Percentiles rank a stretch among this genome's conserved stretches.
These are phyloP conservation scores for Maniola jurtina DNA, from an alignment of 1,140 invertebrate species.

Conservation along the genomic window DNA sequence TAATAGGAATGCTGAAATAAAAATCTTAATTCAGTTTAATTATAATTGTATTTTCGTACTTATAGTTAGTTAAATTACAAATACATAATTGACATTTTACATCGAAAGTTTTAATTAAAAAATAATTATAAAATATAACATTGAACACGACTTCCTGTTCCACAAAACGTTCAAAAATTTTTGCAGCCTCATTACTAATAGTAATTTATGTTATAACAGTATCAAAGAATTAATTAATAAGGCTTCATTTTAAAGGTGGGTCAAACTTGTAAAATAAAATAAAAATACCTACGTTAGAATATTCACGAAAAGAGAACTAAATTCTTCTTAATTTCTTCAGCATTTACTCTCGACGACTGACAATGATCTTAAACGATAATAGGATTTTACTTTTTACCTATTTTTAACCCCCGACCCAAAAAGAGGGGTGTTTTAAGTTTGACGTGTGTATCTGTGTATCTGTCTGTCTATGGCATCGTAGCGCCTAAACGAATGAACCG, in stretches of 20 bases:
- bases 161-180: background rate
- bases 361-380: too few relatives aligned
- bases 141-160: slow-evolving; percentile 10
- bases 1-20: background rate
- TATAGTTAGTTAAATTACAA: background rate
- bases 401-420: too few relatives aligned
- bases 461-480: too few relatives aligned
- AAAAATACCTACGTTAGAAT: background rate
- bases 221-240: background rate
- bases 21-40: background rate
- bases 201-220: slow-evolving; percentile 2
- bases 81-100: slow-evolving; percentile 6
- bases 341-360: too few relatives aligned
- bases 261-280: slow-evolving; percentile 23
- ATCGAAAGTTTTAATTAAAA: background rate
- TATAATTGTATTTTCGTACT: slow-evolving; percentile 1
- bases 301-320: background rate
- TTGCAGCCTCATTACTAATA: slow-evolving; percentile 13
- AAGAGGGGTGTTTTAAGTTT: too few relatives aligned
- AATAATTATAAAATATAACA: background rate
- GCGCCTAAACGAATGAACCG: too few relatives aligned
- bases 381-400: too few relatives aligned
- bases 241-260: slow-evolving; percentile 15
- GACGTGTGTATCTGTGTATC: too few relatives aligned
- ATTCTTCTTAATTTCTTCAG: too few relatives aligned